phyloP scores from a whole-genome alignment of 2,797 vertebrate species.

The Phataginus tricuspis region DNA sequence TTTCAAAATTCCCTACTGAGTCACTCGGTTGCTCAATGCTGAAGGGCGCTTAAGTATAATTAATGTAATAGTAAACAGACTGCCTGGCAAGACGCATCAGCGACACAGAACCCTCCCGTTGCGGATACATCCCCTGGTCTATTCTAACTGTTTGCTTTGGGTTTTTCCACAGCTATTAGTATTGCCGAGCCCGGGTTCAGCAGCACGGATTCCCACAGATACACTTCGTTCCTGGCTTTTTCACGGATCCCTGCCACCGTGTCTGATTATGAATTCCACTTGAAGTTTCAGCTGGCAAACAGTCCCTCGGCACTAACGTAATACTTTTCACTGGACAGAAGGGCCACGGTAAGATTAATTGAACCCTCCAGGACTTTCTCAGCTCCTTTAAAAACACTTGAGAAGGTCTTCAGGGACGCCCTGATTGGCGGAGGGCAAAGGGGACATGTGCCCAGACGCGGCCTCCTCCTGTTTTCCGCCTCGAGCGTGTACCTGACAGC shows the following conservation, averaged over 20 bases:
- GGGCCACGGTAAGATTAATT: constrained; percentile 89
- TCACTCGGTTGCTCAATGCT: neutral
- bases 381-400: neutral
- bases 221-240: constrained; percentile 91
- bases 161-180: constrained; percentile 87
- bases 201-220: constrained; percentile 90
- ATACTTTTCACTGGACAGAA: constrained; percentile 93
- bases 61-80: constrained; percentile 6
- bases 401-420: neutral
- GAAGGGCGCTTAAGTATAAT: neutral
- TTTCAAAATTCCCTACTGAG: constrained; percentile 27
- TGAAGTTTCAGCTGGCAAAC: constrained; percentile 91
- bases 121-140: neutral
- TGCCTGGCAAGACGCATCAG: neutral
- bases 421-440: neutral
- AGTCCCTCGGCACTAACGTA: constrained; percentile 90
- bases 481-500: neutral
- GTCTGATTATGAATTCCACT: constrained; percentile 90
- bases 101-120: neutral
- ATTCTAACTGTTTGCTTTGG: constrained; percentile 42
- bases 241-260: constrained; percentile 87
- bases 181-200: constrained; percentile 91
- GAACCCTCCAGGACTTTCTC: neutral
- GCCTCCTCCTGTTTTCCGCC: neutral
- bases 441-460: neutral